phyloP scores from a whole-genome alignment of 2,888 invertebrate species.

The Rhamphomyia laevipes region DNA sequence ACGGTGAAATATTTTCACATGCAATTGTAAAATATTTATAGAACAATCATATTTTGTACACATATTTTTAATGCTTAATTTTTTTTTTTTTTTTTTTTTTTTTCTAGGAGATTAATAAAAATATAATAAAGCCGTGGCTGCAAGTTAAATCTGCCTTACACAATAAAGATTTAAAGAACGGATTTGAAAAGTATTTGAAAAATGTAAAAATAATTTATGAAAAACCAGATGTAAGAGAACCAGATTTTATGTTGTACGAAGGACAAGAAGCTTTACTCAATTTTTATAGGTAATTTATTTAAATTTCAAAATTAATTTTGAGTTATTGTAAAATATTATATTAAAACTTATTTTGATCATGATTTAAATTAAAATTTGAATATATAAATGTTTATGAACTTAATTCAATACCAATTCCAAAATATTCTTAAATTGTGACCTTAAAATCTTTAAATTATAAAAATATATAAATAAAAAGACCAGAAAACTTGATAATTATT shows the following conservation, averaged over 20 bases:
- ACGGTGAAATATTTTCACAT: constrained; percentile 55
- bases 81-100: constrained; percentile 4
- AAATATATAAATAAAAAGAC: too few species aligned
- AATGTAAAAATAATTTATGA: constrained; percentile 61
- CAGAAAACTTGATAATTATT: too few species aligned
- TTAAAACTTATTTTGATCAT: too few species aligned
- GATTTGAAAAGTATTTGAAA: constrained; percentile 61
- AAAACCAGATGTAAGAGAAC: constrained; percentile 73
- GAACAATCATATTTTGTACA: constrained; percentile 1
- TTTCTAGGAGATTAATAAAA: constrained; percentile 58
- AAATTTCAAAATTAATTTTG: too few species aligned
- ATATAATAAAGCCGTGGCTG: constrained; percentile 63
- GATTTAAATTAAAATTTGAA: too few species aligned
- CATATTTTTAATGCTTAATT: not conserved
- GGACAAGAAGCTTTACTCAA: constrained; percentile 66
- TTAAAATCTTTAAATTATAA: too few species aligned
- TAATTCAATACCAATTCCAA: too few species aligned
- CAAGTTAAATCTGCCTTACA: constrained; percentile 56
- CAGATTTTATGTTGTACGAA: constrained; percentile 85
- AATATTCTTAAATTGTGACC: too few species aligned
- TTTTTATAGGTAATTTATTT: constrained; percentile 64
- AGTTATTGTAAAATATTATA: too few species aligned
- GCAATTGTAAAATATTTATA: constrained; percentile 59
- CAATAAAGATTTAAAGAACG: constrained; percentile 57
- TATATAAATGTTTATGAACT: too few species aligned